Evolutionary conservation across 2,797 vertebrate species (phyloP), one percentile per base, ranked within the genome.

Genomic region (Phalanger gymnotis): DNA sequence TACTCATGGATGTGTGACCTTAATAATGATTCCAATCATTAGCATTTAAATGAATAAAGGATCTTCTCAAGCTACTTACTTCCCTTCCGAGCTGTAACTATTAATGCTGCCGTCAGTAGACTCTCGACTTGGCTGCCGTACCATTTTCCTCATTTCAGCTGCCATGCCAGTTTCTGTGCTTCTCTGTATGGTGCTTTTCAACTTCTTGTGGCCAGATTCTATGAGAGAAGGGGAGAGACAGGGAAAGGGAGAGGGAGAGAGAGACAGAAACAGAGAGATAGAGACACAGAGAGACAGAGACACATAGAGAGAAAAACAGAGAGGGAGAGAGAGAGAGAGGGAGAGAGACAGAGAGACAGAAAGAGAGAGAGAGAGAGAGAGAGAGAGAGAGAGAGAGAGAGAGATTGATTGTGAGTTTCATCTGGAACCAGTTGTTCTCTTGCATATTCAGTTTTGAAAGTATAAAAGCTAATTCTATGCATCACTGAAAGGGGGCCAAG

Each of bases 81-180:
- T 99, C 96, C 99, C 99, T 99, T 99, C 99, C 0, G 99, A 99
- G 99, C 99, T 99, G 53, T 99, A 99, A 98, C 99, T 99, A 98
- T 99, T 99, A 98, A 99, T 99, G 98, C 99, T 99, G 98, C 99
- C 99, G 0, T 99, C 99, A 57, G 99, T 99, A 96, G 99, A 99
- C 98, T 99, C 99, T 53, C 99, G 99, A 98, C 99, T 99, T 13
- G 99, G 99, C 97, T 99, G 99, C 13, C 99, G 99, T 58, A 99
- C 99, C 99, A 99, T 99, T 95, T 99, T 99, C 96, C 99, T 98
- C 98, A 99, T 99, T 98, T 99, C 99, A 19, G 99, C 99, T 3
- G 99, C 99, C 99, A 99, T 99, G 55, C 99, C 99, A 0, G 99
- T 99, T 98, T 99, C 99, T 58, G 99, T 99, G 99, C 99, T 99